Base-by-base conservation (phyloP, 2,888 invertebrate genomes). In the Lypha dubia region DNA sequence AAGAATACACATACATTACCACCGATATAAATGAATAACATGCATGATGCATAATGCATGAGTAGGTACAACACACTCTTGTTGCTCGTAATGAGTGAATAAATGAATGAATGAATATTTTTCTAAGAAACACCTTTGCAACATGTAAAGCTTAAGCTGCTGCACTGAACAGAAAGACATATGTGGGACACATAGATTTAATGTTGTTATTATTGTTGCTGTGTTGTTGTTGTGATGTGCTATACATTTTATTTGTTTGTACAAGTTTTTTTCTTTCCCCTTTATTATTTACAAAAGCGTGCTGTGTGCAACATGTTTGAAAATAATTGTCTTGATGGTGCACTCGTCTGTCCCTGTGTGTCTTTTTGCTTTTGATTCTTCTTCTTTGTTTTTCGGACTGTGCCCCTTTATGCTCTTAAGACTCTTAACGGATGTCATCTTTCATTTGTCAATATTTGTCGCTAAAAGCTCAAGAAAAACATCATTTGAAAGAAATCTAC, bases 401-500 rank as follows among this genome's bases (percentile, higher is more conserved):
- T 58, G 41, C 38, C 60, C n/a, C n/a, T n/a, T 63, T 63, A 49
- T 65, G 41, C 49, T 65, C 24, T 17, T 38, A 73, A 73, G 73
- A 58, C 74, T 67, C 70, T 79, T n/a, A 85, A 85, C 85, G 85
- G 86, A 86, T 86, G 86, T 79, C 86, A 86, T 85, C 86, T 86
- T 83, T 86, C 85, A 86, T 85, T 83, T 86, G 85, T 86, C 85
- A 83, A 86, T 84, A 86, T 86, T 86, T 86, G 86, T 80, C 83
- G 83, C 56, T 73, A 58, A 84, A 84, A 73, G 73, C 79, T 49
- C 44, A 63, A 76, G 62, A 74, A 82, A 22, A 46, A 75, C 62
- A 62, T 68, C 44, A 56, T 75, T 76, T 28, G 20, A 70, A 56
- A 46, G n/a, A 49, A n/a, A 51, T 56, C 32, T 41, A 67, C 51